Conservation (phyloP, 2,113 vertebrate genomes). For the Notiomystis cincta region DNA sequence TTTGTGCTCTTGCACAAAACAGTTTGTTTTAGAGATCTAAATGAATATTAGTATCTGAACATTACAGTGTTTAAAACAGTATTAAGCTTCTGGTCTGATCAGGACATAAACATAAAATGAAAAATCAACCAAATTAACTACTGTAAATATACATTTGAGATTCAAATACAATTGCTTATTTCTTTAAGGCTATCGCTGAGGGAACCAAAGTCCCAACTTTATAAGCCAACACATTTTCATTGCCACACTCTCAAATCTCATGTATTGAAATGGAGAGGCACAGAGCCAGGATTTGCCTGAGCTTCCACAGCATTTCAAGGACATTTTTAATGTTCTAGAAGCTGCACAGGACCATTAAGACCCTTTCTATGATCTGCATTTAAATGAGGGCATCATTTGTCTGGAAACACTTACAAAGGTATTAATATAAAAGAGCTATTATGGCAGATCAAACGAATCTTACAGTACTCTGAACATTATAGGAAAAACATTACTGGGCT, state of each 20-base stretch:
- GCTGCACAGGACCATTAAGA: neutral
- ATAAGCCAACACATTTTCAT: neutral
- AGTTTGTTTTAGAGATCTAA: neutral
- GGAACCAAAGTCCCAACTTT: neutral
- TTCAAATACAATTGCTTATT: neutral
- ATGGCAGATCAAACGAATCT: neutral
- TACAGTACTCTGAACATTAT: neutral
- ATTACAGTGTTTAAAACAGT: neutral
- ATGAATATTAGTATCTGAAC: neutral
- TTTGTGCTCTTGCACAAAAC: neutral
- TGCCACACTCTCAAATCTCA: neutral
- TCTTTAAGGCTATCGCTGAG: neutral
- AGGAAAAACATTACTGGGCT: neutral
- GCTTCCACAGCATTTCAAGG: neutral
- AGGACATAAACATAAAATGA: neutral
- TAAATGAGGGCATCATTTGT: neutral
- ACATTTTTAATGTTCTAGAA: neutral
- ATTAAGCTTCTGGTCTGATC: neutral
- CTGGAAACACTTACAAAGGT: neutral
- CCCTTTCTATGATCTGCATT: neutral
- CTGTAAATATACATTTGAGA: neutral
- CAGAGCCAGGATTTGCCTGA: neutral
- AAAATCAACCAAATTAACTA: neutral
- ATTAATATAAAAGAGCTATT: neutral
- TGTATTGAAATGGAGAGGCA: neutral